phyloP scores from a whole-genome alignment of 2,888 invertebrate species.

The Apeira syringaria region DNA sequence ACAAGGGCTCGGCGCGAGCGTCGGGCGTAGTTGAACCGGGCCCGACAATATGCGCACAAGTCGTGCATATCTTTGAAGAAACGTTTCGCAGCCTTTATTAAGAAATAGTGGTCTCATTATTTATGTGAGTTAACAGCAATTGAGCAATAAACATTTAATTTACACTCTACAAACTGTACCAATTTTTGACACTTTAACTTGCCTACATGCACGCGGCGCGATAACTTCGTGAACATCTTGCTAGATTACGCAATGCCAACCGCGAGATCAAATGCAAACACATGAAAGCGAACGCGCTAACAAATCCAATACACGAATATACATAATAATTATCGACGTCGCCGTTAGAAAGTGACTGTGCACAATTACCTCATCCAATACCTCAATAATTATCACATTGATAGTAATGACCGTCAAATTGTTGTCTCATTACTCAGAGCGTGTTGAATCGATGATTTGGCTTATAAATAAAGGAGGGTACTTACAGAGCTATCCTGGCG shows the following conservation, averaged over 20 bases:
- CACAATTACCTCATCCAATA: constrained; percentile 36
- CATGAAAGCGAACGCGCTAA: constrained; percentile 57
- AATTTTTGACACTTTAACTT: constrained; percentile 56
- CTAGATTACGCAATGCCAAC: constrained; percentile 43
- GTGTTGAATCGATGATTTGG: constrained; percentile 12
- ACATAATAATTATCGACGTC: constrained; percentile 48
- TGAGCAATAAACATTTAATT: constrained; percentile 77
- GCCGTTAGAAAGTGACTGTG: constrained; percentile 63
- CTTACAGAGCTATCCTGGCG: constrained; percentile 73
- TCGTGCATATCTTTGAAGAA: constrained; percentile 79
- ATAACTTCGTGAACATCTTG: constrained; percentile 22
- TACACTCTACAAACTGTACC: constrained; percentile 71
- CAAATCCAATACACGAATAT: constrained; percentile 44
- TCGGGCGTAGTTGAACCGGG: constrained; percentile 22
- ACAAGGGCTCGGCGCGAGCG: constrained; percentile 17
- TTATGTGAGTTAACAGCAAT: constrained; percentile 69
- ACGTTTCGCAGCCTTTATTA: constrained; percentile 79
- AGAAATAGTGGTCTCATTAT: constrained; percentile 79
- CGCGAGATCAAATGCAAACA: constrained; percentile 45
- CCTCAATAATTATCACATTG: constrained; percentile 33
- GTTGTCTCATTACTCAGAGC: constrained; percentile 5
- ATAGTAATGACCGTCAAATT: constrained; percentile 21
- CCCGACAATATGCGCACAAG: constrained; percentile 59
- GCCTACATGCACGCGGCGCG: constrained; percentile 19
- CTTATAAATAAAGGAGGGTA: constrained; percentile 36